Base-by-base conservation (phyloP, 2,888 invertebrate genomes). In the Lottia scabra region DNA sequence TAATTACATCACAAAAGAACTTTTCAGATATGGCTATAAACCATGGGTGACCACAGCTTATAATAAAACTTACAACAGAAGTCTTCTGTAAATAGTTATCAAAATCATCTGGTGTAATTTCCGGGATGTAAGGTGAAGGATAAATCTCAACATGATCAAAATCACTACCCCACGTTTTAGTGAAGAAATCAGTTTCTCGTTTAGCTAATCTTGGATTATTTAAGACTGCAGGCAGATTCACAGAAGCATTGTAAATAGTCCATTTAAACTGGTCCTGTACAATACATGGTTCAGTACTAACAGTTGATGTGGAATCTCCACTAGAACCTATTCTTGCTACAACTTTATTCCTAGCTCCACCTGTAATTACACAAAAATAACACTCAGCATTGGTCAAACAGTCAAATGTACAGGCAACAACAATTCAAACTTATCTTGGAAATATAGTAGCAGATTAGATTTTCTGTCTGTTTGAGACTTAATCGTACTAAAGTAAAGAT, bases 101-200 rank as follows among this genome's bases (percentile, higher is more conserved):
- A 90, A 99, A 98, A 90, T 97, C 95, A 64, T 93, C 92, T 87
- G 93, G 92, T 19, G 93, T 93, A 74, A 98, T 94, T 84, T 95
- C 94, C 62, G 96, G 96, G 81, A 98, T 91, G 88, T 95, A 93
- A 0, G 94, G 93, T 83, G 95, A 95, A 80, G 94, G 93, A 56
- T 93, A 92, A 82, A 97, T 93, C 65, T 93, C 92, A 38, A 92
- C 91, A 77, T 97, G 97, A 26, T 96, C 93, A 90, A 99, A 99
- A 74, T 93, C 92, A 85, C 98, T 98, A 64, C 99, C 99, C 99
- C 99, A 99, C 76, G 97, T 97, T 89, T 96, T 96, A 0, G 97
- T 97, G 87, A 99, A 97, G 87, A 99, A 96, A 89, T 97, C 92
- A 12, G 87, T 87, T 78, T 90, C 98, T 79, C 97, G 95, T 86